Evolutionary conservation across 1,140 invertebrate genomes (phyloP).

Genomic region (Cyrtorhinus lividipennis): DNA sequence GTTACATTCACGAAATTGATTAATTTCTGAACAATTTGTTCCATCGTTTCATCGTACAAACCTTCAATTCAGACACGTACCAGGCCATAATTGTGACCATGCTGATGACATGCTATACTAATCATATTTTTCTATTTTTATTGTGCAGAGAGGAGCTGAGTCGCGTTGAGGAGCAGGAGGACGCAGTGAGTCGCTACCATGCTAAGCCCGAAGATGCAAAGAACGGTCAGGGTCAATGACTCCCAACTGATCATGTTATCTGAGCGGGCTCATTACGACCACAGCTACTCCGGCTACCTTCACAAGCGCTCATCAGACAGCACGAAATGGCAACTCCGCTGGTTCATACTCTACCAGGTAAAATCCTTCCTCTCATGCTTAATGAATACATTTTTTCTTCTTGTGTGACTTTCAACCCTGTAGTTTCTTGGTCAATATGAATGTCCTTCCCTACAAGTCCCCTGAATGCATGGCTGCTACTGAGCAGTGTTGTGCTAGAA

Average conservation of each 20-base stretch:
- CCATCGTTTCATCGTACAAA: too few relatives aligned
- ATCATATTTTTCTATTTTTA: background rate
- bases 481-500: too few relatives aligned
- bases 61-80: too few relatives aligned
- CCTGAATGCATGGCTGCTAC: too few relatives aligned
- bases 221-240: conserved; percentile 65
- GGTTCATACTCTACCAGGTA: conserved; percentile 84
- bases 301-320: conserved; percentile 74
- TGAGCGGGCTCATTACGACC: conserved; percentile 66
- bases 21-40: too few relatives aligned
- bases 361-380: conserved; percentile 16
- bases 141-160: conserved; percentile 8
- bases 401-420: too few relatives aligned
- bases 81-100: too few relatives aligned
- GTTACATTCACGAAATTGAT: too few relatives aligned
- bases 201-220: conserved; percentile 71
- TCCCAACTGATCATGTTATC: conserved; percentile 67
- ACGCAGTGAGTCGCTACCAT: conserved; percentile 30
- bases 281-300: conserved; percentile 59
- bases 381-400: background rate
- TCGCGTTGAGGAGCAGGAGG: conserved; percentile 2
- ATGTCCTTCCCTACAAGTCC: too few relatives aligned
- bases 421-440: too few relatives aligned
- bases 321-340: conserved; percentile 77
- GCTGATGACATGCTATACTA: too few relatives aligned